Evolutionary conservation across 2,113 vertebrate genomes (phyloP).

Genomic region (Engystomops pustulosus): DNA sequence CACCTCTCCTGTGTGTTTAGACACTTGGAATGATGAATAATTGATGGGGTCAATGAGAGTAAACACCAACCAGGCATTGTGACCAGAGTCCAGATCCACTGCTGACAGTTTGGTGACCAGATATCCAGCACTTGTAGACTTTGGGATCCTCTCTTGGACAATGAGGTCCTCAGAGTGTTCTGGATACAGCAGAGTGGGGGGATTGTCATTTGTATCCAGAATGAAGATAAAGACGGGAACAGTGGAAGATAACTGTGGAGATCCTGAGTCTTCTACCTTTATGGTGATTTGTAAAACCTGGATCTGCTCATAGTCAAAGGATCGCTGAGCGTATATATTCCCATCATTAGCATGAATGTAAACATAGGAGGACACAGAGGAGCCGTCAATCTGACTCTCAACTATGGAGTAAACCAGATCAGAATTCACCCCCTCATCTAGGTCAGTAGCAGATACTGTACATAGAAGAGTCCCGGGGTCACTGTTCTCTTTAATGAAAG

Average conservation of each 20-base stretch:
- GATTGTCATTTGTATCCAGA: slow-evolving; percentile 14
- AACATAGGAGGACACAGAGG: background rate
- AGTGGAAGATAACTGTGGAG: slow-evolving; percentile 15
- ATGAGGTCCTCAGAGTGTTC: background rate
- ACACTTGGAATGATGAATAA: background rate
- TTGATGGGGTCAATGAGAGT: slow-evolving; percentile 10
- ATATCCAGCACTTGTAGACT: slow-evolving; percentile 6
- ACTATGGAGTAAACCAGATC: slow-evolving; percentile 14
- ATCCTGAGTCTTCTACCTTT: slow-evolving; percentile 13
- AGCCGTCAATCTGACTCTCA: slow-evolving; percentile 9
- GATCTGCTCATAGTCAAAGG: slow-evolving; percentile 18
- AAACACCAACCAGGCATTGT: slow-evolving; percentile 12
- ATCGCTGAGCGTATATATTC: slow-evolving; percentile 10
- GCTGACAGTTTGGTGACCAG: background rate
- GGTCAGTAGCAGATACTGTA: slow-evolving; percentile 17
- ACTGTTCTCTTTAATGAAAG: slow-evolving; percentile 14
- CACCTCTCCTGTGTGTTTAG: slow-evolving; percentile 13
- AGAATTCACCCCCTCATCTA: slow-evolving; percentile 12
- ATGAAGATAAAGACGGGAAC: background rate
- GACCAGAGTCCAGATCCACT: slow-evolving; percentile 5
- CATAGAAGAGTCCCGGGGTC: slow-evolving; percentile 3
- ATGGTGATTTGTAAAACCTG: slow-evolving; percentile 10
- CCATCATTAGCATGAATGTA: slow-evolving; percentile 17
- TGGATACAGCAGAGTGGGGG: slow-evolving; percentile 8
- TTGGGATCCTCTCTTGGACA: background rate